Base-by-base conservation (phyloP, 2,113 vertebrate species). In the Silurus meridionalis region DNA sequence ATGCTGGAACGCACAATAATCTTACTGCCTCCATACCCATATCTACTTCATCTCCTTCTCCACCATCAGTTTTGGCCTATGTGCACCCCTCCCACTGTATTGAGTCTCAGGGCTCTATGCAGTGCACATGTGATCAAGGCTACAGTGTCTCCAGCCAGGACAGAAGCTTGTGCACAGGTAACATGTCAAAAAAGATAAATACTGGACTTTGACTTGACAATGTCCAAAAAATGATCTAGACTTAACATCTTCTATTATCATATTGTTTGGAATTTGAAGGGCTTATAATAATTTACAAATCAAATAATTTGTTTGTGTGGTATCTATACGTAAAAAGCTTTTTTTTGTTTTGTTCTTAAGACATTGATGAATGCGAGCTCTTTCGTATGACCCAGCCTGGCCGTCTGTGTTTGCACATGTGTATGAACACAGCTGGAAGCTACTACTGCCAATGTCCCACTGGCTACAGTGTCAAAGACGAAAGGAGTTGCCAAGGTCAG, bases 351-450 rank as follows among this genome's bases (percentile, higher is more conserved):
- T n/a, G n/a, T n/a, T n/a, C n/a, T n/a, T 17, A 88, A 97, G 97
- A 97, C 0, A 90, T 97, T 46, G 95, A 97, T 0, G 96, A 97
- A 90, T 97, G 96, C 52, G 93, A 90, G 46, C 89, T 97, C 28
- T 97, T 96, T 85, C 95, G 94, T 53, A 91, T 77, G 4, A 92
- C 88, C 7, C 93, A 92, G 84, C 90, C 93, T 15, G 95, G 92
- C 0, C 93, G 87, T 9, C 93, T 97, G 83, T 97, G 97, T 83
- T 57, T 95, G 69, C 93, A 97, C 0, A 88, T 92, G 79, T 97
- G 96, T 17, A 88, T 96, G 2, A 97, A 97, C 93, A 95, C 96
- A 0, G 93, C 96, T 0, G 96, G 97, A 46, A 96, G 97, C 88
- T 97, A 96, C 91, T 93, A 87, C 86, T 97, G 97, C 79, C 83